Evolutionary conservation across 2,888 invertebrate species (phyloP).

Genomic region (Scaptomyza caliginosa): DNA sequence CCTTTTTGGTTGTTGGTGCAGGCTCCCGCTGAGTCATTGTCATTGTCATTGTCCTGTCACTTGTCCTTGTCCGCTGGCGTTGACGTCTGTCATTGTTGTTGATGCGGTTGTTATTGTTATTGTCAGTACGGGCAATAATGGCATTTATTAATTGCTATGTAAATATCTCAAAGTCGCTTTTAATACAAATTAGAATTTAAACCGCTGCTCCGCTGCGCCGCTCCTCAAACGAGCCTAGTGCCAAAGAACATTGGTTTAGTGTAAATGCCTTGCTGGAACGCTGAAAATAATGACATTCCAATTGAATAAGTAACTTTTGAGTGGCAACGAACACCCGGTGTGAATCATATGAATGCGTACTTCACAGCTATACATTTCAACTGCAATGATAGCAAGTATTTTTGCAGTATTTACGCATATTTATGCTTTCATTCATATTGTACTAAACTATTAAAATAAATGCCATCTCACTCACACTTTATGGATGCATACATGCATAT

Average conservation of each 20-base stretch:
- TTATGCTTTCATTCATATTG: slow-evolving; percentile 32
- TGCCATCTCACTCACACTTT: slow-evolving; percentile 9
- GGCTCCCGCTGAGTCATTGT: slow-evolving; percentile 24
- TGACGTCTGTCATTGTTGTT: slow-evolving; percentile 7
- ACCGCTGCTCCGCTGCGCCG: slow-evolving; percentile 8
- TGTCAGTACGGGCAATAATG: slow-evolving; percentile 48
- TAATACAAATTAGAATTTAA: slow-evolving; percentile 48
- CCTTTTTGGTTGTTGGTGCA: slow-evolving; percentile 30
- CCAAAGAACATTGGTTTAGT: neutral
- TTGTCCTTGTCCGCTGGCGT: slow-evolving; percentile 15
- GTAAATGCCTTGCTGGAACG: neutral
- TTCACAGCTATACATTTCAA: slow-evolving; percentile 8
- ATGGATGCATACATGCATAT: neutral
- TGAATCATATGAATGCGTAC: slow-evolving; percentile 27
- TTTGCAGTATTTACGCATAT: slow-evolving; percentile 19
- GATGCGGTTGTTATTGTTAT: slow-evolving; percentile 32
- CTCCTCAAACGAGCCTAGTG: slow-evolving; percentile 31
- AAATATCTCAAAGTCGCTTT: slow-evolving; percentile 58
- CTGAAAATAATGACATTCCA: slow-evolving; percentile 22
- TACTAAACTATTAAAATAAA: slow-evolving; percentile 6
- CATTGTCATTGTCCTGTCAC: slow-evolving; percentile 29
- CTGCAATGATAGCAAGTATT: slow-evolving; percentile 8
- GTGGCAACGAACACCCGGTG: slow-evolving; percentile 4
- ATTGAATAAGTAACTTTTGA: slow-evolving; percentile 26
- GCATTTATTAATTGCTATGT: slow-evolving; percentile 72